Percentiles rank a stretch among this genome's conserved stretches.
phyloP scores from a whole-genome alignment of 2,888 invertebrate genomes.

The Scaeva pyrastri region DNA sequence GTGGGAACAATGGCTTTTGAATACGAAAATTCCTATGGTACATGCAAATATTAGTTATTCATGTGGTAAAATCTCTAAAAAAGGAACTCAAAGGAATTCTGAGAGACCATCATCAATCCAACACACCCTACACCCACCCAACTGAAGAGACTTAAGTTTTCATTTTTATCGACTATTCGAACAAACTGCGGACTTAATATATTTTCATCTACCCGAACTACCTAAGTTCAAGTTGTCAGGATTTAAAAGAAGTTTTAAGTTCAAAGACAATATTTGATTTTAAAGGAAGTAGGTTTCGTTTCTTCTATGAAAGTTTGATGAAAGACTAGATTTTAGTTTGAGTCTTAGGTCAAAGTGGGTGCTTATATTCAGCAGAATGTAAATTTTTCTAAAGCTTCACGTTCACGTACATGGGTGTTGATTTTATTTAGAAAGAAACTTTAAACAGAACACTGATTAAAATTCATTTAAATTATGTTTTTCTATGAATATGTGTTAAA shows the following conservation, averaged over 20 bases:
- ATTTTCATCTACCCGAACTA: not conserved
- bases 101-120: not conserved
- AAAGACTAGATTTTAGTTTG: not conserved
- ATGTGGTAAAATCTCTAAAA: too few relatives aligned
- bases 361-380: too few relatives aligned
- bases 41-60: slow-evolving; percentile 12
- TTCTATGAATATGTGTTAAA: too few relatives aligned
- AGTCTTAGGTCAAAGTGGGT: too few relatives aligned
- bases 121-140: too few relatives aligned
- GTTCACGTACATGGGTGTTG: too few relatives aligned
- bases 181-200: too few relatives aligned
- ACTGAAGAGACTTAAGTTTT: slow-evolving; percentile 8
- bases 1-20: slow-evolving; percentile 45
- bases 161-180: too few relatives aligned
- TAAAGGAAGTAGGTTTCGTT: not conserved
- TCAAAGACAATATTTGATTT: slow-evolving; percentile 14
- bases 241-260: slow-evolving; percentile 9
- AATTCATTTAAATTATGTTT: too few relatives aligned
- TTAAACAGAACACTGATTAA: too few relatives aligned
- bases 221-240: not conserved
- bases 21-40: slow-evolving; percentile 6
- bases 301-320: not conserved
- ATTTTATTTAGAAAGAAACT: too few relatives aligned
- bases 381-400: too few relatives aligned
- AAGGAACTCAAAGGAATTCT: slow-evolving; percentile 8